Conservation (phyloP, 2,888 invertebrate species). For the Agriotes lineatus region DNA sequence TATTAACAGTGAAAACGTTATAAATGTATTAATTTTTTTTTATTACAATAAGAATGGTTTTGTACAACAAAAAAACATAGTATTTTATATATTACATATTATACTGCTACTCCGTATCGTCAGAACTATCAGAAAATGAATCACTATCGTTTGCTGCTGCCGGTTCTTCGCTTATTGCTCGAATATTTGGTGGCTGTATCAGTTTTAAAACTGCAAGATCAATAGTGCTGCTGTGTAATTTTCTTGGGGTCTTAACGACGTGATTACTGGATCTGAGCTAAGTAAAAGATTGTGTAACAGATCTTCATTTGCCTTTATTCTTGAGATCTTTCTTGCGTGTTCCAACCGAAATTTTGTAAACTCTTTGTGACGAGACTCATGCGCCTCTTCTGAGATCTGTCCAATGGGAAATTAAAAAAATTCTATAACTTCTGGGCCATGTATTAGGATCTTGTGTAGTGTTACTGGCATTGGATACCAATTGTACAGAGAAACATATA, state of each 20-base stretch:
- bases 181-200: background rate
- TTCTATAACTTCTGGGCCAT: conserved; percentile 2
- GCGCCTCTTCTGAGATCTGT: conserved; percentile 7
- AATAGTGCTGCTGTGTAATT: background rate
- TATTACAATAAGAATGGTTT: no score
- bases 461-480: conserved; percentile 22
- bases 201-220: background rate
- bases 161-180: background rate
- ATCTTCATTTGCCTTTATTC: background rate
- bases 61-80: no score
- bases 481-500: conserved; percentile 7
- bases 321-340: background rate
- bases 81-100: no score
- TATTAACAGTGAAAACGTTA: no score
- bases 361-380: conserved; percentile 2
- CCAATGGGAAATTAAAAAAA: background rate
- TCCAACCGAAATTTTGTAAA: background rate
- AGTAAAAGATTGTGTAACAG: background rate
- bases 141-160: background rate
- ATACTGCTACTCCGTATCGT: no score
- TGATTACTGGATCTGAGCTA: background rate
- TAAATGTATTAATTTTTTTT: no score
- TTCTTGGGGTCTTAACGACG: background rate
- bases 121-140: background rate
- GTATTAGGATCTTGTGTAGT: conserved; percentile 6